Conservation (phyloP, 2,797 vertebrate species). For the Serranus cabrilla region DNA sequence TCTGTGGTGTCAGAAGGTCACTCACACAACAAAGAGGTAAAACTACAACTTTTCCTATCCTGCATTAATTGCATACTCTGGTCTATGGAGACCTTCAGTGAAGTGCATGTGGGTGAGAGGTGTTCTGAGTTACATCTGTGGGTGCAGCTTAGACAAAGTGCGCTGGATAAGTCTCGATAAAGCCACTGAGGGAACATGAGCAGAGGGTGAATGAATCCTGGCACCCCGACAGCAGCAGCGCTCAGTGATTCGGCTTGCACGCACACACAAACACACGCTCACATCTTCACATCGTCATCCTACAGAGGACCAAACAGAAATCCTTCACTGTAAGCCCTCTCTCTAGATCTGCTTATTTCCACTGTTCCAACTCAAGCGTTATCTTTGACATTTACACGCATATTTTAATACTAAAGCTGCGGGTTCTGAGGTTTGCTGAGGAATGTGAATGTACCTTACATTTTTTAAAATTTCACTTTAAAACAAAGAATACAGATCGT, state of each 20-base stretch:
- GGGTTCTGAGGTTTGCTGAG: constrained; percentile 47
- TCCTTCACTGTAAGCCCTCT: constrained; percentile 59
- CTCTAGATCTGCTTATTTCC: constrained; percentile 46
- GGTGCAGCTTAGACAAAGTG: constrained; percentile 79
- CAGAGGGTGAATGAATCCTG: constrained; percentile 35
- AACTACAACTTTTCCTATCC: constrained; percentile 43
- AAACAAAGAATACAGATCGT: constrained; percentile 45
- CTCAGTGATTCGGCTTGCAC: constrained; percentile 40
- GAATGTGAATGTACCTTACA: constrained; percentile 49
- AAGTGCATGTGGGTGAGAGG: constrained; percentile 65
- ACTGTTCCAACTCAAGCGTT: constrained; percentile 29
- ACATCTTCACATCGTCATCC: constrained; percentile 4
- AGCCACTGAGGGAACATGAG: constrained; percentile 67
- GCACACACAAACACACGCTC: neutral
- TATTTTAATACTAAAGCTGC: constrained; percentile 60
- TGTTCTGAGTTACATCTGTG: constrained; percentile 50
- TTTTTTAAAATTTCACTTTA: constrained; percentile 39
- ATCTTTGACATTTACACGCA: constrained; percentile 44
- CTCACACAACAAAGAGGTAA: constrained; percentile 43
- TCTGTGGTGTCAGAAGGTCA: constrained; percentile 21
- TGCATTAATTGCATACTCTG: constrained; percentile 47
- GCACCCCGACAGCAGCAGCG: constrained; percentile 59
- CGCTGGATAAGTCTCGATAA: constrained; percentile 66
- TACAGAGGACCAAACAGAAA: constrained; percentile 34
- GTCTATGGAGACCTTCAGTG: constrained; percentile 43